Evolutionary conservation across 2,113 vertebrate genomes (phyloP).

Genomic region (Smithornis capensis): DNA sequence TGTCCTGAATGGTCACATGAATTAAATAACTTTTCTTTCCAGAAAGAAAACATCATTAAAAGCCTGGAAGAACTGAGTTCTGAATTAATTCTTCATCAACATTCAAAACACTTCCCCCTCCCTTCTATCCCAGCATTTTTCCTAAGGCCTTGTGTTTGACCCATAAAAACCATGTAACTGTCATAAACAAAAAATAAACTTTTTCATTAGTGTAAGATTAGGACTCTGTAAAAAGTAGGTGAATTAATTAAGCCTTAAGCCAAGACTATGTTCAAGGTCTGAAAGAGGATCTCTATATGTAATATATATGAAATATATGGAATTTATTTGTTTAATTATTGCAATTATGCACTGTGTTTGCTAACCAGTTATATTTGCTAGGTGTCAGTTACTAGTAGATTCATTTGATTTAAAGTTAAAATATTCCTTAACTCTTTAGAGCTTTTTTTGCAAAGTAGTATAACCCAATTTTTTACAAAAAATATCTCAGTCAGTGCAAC

Average conservation of each 20-base stretch:
- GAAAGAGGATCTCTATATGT: not conserved
- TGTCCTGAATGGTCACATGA: conserved; percentile 4
- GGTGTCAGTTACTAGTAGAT: not conserved
- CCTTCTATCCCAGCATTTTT: not conserved
- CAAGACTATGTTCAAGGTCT: not conserved
- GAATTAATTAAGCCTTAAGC: not conserved
- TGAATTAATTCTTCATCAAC: conserved; percentile 14
- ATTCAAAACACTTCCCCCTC: not conserved
- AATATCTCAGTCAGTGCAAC: not conserved
- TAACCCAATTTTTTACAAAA: not conserved
- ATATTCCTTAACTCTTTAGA: not conserved
- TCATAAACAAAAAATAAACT: not conserved
- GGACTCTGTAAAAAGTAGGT: not conserved
- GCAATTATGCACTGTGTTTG: not conserved
- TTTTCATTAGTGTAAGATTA: not conserved
- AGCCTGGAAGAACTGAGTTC: not conserved
- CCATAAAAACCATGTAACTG: not conserved
- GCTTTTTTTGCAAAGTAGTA: not conserved
- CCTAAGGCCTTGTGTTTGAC: not conserved
- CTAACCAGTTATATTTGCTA: not conserved
- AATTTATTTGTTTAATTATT: not conserved
- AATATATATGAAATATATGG: not conserved
- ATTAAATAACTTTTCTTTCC: conserved; percentile 35
- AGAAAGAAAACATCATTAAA: conserved; percentile 47
- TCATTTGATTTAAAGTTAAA: not conserved